These are phyloP conservation scores for Bradypodion ventrale DNA, from an alignment of 2,797 vertebrate genomes.

Conservation along the genomic window DNA sequence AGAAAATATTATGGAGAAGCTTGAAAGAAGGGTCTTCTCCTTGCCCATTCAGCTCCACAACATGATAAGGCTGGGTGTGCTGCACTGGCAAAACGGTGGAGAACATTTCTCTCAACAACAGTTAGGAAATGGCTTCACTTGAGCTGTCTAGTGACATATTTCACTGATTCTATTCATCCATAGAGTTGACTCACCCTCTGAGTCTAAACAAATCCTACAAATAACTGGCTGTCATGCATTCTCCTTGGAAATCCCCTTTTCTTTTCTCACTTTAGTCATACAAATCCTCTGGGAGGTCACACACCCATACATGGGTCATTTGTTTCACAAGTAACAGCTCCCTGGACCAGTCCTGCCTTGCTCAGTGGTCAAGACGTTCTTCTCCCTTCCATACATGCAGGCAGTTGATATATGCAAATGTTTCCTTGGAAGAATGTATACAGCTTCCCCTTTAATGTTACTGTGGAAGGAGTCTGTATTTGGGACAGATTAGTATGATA, in stretches of 20 bases:
- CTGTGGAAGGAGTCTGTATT: not conserved
- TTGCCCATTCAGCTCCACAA: not conserved
- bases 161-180: conserved; percentile 18
- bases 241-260: conserved; percentile 38
- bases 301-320: too few relatives aligned
- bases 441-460: not conserved
- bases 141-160: not conserved
- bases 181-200: conserved; percentile 28
- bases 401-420: not conserved
- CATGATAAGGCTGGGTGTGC: not conserved
- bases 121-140: conserved; percentile 2
- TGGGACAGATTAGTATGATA: not conserved
- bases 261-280: conserved; percentile 24
- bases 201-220: conserved; percentile 26
- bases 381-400: not conserved
- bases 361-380: not conserved
- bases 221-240: conserved; percentile 16
- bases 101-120: not conserved
- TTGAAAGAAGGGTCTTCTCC: not conserved
- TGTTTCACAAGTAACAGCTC: not conserved
- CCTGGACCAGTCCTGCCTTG: conserved; percentile 2
- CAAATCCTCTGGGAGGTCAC: not conserved
- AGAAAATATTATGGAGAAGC: not conserved
- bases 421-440: not conserved
- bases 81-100: not conserved